phyloP scores from a whole-genome alignment of 2,113 vertebrate species.

The Oncorhynchus clarkii region DNA sequence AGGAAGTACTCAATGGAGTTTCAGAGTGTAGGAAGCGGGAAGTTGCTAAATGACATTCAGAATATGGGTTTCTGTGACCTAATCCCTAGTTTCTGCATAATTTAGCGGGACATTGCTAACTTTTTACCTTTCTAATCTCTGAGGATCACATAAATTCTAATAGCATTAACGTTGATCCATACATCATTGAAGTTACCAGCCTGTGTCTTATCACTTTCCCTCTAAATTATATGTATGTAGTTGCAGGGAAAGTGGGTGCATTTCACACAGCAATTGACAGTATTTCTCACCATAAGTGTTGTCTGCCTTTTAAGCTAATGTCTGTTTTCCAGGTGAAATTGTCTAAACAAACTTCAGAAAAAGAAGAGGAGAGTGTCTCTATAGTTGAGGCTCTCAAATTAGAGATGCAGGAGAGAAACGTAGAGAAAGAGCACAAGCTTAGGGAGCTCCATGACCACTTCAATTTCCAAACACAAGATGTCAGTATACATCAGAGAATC shows the following conservation, averaged over 20 bases:
- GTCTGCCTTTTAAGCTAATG: not conserved
- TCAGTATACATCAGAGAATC: constrained; percentile 27
- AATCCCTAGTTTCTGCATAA: too few species aligned
- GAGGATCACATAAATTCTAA: too few species aligned
- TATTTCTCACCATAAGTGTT: not conserved
- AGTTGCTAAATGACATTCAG: too few species aligned
- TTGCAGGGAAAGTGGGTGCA: not conserved
- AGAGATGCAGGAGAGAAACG: not conserved
- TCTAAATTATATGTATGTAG: too few species aligned
- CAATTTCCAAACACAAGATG: constrained; percentile 34
- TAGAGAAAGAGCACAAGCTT: constrained; percentile 73
- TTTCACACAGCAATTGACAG: not conserved
- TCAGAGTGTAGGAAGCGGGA: too few species aligned
- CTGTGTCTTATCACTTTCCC: too few species aligned
- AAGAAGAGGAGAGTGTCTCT: not conserved
- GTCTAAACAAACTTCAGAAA: not conserved
- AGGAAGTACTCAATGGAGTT: too few species aligned
- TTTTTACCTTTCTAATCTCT: too few species aligned
- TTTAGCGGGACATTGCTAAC: too few species aligned
- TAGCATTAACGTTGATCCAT: too few species aligned
- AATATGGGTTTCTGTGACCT: too few species aligned
- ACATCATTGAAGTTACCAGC: too few species aligned
- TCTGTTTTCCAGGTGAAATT: not conserved
- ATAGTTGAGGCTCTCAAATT: not conserved
- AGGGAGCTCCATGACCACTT: constrained; percentile 38